These are phyloP conservation scores for Rana temporaria DNA, from an alignment of 2,113 vertebrate genomes.

Conservation along the genomic window DNA sequence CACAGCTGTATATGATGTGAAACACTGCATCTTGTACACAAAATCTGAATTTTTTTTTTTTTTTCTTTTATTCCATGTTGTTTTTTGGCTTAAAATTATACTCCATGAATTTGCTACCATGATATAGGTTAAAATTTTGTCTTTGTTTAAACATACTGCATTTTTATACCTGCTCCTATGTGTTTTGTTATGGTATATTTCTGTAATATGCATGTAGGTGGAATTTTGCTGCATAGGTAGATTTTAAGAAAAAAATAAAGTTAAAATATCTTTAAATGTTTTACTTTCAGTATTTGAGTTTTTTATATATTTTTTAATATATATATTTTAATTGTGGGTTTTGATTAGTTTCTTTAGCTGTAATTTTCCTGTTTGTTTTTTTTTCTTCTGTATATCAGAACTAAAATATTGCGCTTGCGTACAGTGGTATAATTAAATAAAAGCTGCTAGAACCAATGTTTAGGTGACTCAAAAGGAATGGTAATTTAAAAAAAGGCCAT, in stretches of 20 bases:
- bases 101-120: slow-evolving; percentile 24
- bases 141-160: slow-evolving; percentile 30
- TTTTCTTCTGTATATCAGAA: no score
- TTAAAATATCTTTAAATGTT: slow-evolving; percentile 37
- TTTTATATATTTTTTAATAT: no score
- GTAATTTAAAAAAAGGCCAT: no score
- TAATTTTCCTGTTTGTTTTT: no score
- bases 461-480: no score
- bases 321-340: neutral
- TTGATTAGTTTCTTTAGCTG: neutral
- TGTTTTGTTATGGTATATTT: slow-evolving; percentile 48
- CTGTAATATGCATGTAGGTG: slow-evolving; percentile 54
- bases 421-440: no score
- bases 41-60: neutral
- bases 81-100: slow-evolving; percentile 39
- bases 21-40: slow-evolving; percentile 22
- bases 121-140: slow-evolving; percentile 34
- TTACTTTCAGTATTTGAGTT: slow-evolving; percentile 13
- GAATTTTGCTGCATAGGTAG: slow-evolving; percentile 52
- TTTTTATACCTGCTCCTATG: slow-evolving; percentile 44
- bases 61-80: slow-evolving; percentile 19
- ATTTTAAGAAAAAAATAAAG: slow-evolving; percentile 39
- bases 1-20: slow-evolving; percentile 34
- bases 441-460: no score
- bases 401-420: no score